These are phyloP conservation scores for Aphaenogaster rudis DNA, from an alignment of 1,140 invertebrate species.

Conservation along the genomic window DNA sequence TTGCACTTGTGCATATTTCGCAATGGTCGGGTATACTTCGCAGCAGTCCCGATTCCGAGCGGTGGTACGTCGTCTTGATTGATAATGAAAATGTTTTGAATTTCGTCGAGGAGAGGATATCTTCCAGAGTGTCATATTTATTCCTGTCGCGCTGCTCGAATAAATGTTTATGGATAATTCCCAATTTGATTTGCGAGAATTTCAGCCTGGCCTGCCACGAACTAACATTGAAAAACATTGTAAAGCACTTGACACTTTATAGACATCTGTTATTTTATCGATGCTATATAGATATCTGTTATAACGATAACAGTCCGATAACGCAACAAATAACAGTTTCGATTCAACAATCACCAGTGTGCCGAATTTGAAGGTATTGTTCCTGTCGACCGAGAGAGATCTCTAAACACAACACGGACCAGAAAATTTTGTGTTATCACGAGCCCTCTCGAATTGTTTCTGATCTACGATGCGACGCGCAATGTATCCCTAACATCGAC, in stretches of 20 bases:
- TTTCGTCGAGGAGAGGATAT: neutral
- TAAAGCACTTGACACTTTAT: constrained; percentile 27
- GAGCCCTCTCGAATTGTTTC: neutral
- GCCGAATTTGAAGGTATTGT: neutral
- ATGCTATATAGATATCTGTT: neutral
- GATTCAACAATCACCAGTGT: constrained; percentile 9
- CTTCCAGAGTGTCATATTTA: neutral
- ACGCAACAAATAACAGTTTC: constrained; percentile 4
- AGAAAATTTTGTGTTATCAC: neutral
- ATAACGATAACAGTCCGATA: constrained; percentile 22
- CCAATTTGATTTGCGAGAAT: neutral
- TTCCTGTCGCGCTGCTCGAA: neutral
- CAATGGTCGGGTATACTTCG: neutral
- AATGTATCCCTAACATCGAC: neutral
- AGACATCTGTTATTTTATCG: constrained; percentile 34
- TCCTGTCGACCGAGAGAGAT: neutral
- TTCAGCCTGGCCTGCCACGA: neutral
- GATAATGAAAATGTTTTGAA: neutral
- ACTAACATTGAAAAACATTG: constrained; percentile 20
- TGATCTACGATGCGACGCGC: neutral
- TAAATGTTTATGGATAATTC: constrained; percentile 26
- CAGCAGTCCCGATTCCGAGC: neutral
- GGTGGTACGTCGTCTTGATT: neutral
- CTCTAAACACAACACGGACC: neutral
- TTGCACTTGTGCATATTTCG: neutral